phyloP scores from a whole-genome alignment of 2,888 invertebrate genomes.

The Pseudoips prasinana region DNA sequence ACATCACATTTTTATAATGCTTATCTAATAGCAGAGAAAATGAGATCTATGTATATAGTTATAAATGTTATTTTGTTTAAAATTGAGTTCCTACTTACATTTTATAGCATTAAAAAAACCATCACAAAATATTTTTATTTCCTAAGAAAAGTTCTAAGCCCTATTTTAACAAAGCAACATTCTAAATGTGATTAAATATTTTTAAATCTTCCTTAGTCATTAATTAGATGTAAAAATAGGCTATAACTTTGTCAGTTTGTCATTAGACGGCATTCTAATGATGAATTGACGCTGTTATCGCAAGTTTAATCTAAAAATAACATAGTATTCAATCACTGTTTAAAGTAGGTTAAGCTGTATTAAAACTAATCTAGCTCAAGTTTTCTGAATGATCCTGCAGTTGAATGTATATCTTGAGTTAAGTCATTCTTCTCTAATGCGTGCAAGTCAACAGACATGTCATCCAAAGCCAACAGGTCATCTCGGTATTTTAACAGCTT shows the following conservation, averaged over 20 bases:
- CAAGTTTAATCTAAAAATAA: too few relatives aligned
- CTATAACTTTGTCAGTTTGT: too few relatives aligned
- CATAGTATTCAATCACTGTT: too few relatives aligned
- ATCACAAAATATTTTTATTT: conserved; percentile 26
- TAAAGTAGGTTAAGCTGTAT: too few relatives aligned
- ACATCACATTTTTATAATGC: conserved; percentile 1
- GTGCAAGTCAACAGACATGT: conserved; percentile 88
- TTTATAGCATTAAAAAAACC: conserved; percentile 11
- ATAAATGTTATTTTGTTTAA: conserved; percentile 16
- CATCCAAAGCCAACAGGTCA: conserved; percentile 86
- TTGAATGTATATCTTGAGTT: conserved; percentile 87
- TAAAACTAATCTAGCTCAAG: conserved; percentile 87
- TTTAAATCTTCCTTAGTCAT: too few relatives aligned
- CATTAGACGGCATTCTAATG: too few relatives aligned
- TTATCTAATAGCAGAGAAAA: conserved; percentile 18
- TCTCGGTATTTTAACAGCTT: conserved; percentile 84
- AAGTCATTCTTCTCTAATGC: conserved; percentile 82
- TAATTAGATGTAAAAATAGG: too few relatives aligned
- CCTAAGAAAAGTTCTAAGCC: conserved; percentile 11
- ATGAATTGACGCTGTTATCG: too few relatives aligned
- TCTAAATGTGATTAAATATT: conserved; percentile 3
- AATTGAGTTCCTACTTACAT: conserved; percentile 9
- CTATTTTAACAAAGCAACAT: conserved; percentile 20
- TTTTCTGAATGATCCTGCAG: conserved; percentile 92
- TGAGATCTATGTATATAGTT: conserved; percentile 36